Conservation (phyloP, 2,113 vertebrate species). For the Speoplatyrhinus poulsoni region DNA sequence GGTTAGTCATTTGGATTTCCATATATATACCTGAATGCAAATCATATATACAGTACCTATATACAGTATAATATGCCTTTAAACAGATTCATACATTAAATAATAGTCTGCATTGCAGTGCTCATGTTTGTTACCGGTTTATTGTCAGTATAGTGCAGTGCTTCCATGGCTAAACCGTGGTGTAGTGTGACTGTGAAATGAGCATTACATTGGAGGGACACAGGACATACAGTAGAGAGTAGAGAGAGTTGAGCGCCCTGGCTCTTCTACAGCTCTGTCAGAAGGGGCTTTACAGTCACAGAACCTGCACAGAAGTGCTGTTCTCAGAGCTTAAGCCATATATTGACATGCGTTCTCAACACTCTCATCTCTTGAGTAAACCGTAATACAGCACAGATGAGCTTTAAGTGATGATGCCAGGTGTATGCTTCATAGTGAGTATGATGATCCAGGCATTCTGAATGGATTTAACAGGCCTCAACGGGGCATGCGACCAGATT, state of each 20-base stretch:
- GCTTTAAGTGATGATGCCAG: too few relatives aligned
- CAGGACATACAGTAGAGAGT: too few relatives aligned
- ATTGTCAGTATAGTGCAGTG: too few relatives aligned
- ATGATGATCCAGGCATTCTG: slow-evolving; percentile 23
- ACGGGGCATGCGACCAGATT: slow-evolving; percentile 12
- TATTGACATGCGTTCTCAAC: too few relatives aligned
- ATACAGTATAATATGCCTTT: background rate
- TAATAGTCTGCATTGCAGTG: background rate
- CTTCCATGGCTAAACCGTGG: too few relatives aligned
- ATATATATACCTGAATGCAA: too few relatives aligned
- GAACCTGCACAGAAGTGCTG: background rate
- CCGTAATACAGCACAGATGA: too few relatives aligned
- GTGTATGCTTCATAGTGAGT: background rate
- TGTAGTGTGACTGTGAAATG: too few relatives aligned
- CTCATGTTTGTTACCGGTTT: background rate
- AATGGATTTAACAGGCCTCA: slow-evolving; percentile 8
- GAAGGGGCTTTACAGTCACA: background rate
- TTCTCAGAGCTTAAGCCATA: too few relatives aligned
- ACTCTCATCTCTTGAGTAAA: too few relatives aligned
- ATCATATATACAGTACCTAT: too few relatives aligned
- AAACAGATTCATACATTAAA: background rate
- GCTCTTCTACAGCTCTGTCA: background rate
- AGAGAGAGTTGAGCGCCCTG: background rate
- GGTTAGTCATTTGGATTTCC: too few relatives aligned
- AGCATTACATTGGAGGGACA: background rate